phyloP scores from a whole-genome alignment of 92 coral and sea anemone species.

The Epizoanthus scotinus region DNA sequence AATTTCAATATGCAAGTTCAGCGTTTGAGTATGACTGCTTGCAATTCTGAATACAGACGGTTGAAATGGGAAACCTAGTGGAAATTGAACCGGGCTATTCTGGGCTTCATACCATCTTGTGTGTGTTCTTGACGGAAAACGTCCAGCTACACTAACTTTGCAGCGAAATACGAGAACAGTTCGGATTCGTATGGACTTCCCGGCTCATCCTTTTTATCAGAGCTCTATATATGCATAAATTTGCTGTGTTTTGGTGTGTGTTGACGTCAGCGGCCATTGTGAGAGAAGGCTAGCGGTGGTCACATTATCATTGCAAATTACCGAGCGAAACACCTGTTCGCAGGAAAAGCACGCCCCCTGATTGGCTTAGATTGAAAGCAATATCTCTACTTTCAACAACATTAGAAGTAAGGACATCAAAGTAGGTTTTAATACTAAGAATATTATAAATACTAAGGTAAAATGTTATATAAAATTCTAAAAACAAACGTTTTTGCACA shows the following conservation, averaged over 20 bases:
- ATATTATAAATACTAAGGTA: no score
- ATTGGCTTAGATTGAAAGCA: constrained; percentile 20
- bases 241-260: constrained; percentile 52
- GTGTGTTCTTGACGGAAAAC: background rate
- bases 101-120: constrained; percentile 17
- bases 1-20: constrained; percentile 26
- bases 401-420: constrained; percentile 3
- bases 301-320: constrained; percentile 41
- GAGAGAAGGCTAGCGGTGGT: constrained; percentile 21
- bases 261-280: constrained; percentile 62
- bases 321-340: constrained; percentile 31
- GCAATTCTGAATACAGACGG: background rate
- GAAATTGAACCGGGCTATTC: background rate
- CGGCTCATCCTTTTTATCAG: constrained; percentile 34
- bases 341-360: background rate
- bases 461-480: no score
- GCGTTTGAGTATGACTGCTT: background rate
- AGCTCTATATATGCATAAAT: constrained; percentile 53
- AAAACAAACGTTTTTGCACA: no score
- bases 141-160: background rate
- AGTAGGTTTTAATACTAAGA: background rate
- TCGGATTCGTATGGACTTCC: constrained; percentile 9
- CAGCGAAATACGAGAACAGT: background rate
- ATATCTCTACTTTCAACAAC: background rate
- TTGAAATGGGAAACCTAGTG: background rate